Conservation (phyloP, 2,113 vertebrate genomes). For the Gadus macrocephalus region DNA sequence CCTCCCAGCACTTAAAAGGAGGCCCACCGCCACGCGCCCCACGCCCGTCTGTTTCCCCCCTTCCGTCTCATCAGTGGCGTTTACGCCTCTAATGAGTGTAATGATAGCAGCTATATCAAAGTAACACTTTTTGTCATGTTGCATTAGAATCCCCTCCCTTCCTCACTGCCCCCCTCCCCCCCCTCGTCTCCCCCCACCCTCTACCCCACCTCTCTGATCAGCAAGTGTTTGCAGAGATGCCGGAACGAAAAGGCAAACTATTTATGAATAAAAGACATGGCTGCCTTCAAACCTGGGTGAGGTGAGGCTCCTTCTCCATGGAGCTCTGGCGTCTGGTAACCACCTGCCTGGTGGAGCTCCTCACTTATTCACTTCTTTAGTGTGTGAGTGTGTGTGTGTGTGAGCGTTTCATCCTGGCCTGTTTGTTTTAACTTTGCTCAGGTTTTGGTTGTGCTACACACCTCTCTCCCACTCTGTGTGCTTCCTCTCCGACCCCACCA, state of each 20-base stretch:
- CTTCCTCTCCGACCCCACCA: too few species aligned
- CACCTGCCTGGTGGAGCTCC: too few species aligned
- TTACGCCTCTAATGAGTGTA: conserved; percentile 65
- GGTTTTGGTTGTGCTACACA: too few species aligned
- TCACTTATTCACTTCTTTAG: too few species aligned
- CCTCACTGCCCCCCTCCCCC: conserved; percentile 36
- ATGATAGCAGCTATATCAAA: conserved; percentile 67
- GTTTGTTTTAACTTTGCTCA: too few species aligned
- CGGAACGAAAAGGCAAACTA: conserved; percentile 60
- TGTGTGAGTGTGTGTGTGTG: too few species aligned
- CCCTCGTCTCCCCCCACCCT: conserved; percentile 34
- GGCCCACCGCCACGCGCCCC: conserved; percentile 23
- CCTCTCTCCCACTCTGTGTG: too few species aligned
- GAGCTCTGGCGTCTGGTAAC: too few species aligned
- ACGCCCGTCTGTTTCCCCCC: conserved; percentile 57
- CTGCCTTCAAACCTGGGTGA: conserved; percentile 20
- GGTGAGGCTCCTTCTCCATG: too few species aligned
- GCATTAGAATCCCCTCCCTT: conserved; percentile 57
- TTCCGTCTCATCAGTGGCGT: conserved; percentile 70
- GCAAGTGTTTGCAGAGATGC: conserved; percentile 61
- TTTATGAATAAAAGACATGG: conserved; percentile 61
- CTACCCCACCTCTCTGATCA: conserved; percentile 66
- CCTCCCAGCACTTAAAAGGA: conserved; percentile 62
- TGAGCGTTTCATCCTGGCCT: too few species aligned
- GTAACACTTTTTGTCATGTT: conserved; percentile 70